Percentiles rank a stretch among this genome's conserved stretches.
Conservation (phyloP, 2,113 vertebrate genomes). For the Rhinolophus sinicus region DNA sequence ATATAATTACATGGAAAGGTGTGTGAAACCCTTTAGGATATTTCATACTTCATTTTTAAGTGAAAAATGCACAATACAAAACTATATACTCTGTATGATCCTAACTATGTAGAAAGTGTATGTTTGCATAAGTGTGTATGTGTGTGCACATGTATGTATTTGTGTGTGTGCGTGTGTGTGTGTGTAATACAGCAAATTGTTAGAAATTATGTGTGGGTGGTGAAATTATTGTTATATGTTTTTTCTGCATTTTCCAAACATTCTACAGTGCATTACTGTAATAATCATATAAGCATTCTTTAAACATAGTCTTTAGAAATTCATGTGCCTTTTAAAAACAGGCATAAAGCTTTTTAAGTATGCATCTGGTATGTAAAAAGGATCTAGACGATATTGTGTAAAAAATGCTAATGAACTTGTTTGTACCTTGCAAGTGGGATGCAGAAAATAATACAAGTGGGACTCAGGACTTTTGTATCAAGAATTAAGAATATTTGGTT, state of each 20-base stretch:
- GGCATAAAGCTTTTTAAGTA: neutral
- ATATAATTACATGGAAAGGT: neutral
- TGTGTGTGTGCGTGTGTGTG: neutral
- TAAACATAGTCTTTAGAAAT: neutral
- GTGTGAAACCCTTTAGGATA: neutral
- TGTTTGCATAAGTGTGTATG: neutral
- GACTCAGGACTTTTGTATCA: neutral
- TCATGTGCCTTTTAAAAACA: neutral
- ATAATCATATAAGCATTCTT: neutral
- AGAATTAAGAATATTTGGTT: neutral
- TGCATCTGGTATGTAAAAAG: neutral
- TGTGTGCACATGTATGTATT: neutral
- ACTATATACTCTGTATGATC: neutral
- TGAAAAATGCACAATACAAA: neutral
- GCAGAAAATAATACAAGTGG: neutral
- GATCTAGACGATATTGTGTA: neutral
- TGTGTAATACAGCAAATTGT: neutral
- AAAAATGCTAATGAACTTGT: neutral
- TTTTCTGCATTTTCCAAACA: neutral
- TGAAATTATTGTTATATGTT: slow-evolving; percentile 4
- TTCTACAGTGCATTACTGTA: neutral
- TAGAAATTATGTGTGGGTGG: neutral
- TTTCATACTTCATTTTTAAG: neutral
- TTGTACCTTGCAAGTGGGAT: neutral
- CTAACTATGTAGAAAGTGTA: neutral